Evolutionary conservation across 2,113 vertebrate species (phyloP).

Genomic region (Oenanthe melanoleuca): DNA sequence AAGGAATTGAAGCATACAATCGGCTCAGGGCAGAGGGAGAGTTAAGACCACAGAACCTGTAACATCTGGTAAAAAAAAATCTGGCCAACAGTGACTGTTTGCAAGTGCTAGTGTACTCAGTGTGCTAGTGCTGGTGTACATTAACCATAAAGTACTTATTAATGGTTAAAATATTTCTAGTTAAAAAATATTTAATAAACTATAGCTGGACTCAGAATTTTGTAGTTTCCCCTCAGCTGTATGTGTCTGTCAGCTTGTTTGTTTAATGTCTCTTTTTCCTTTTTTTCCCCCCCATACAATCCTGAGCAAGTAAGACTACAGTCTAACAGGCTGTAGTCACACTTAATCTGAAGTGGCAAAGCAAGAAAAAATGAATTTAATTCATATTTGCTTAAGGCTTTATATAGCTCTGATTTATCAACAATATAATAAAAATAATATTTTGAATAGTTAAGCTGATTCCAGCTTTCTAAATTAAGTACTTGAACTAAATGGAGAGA

Average conservation of each 20-base stretch:
- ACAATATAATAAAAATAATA: background rate
- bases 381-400: background rate
- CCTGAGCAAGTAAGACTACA: background rate
- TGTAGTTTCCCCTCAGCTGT: background rate
- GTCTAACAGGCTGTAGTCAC: background rate
- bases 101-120: background rate
- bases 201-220: background rate
- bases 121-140: background rate
- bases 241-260: background rate
- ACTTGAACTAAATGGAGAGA: background rate
- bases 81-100: background rate
- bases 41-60: background rate
- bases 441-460: background rate
- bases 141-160: background rate
- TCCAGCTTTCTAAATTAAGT: slow-evolving; percentile 5
- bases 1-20: background rate
- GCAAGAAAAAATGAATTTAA: background rate
- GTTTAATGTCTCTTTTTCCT: background rate
- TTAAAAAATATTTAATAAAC: background rate
- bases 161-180: slow-evolving; percentile 15
- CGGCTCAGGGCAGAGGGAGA: background rate
- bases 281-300: background rate
- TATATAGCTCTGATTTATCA: background rate
- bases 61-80: background rate
- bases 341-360: background rate